Base-by-base conservation (phyloP, 2,797 vertebrate species). In the Poecilia velifera region DNA sequence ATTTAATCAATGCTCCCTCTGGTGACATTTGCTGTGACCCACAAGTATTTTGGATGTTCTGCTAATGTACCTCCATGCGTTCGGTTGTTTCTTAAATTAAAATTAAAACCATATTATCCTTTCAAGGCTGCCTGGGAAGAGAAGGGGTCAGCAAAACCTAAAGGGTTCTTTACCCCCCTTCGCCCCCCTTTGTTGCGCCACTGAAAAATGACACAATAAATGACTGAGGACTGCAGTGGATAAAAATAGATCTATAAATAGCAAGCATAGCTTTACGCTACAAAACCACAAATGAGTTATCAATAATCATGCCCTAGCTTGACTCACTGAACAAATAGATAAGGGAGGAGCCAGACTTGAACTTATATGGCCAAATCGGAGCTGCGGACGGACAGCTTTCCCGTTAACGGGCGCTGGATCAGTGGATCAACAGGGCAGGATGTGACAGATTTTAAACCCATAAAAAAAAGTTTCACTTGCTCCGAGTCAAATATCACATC, bases 401-500 rank as follows among this genome's bases (percentile, higher is more conserved):
- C 36, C 47, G 18, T 31, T 51, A 46, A 31, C 22, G 31, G 74
- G n/a, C 64, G 6, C 49, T 28, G 46, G 84, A 82, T 51, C 85
- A 81, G 49, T 31, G 46, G 82, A 82, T 59, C 85, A 84, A 80
- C 90, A 86, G 86, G 87, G 90, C 93, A 94, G 95, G 95, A 95
- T 94, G 88, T 93, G 90, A 90, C 87, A 91, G 80, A 82, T 64
- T 83, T 91, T 87, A 85, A 73, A 89, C 43, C 36, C 73, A 34
- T 79, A 79, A 57, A 28, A 28, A 77, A 87, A 92, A 93, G 73
- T 94, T 94, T 84, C 86, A 75, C 59, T 36, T 87, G 75, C 80
- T 81, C 80, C 76, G 43, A 81, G 39, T 80, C 39, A 80, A 85
- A 82, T 47, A 84, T 72, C 73, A 3, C 70, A 57, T 74, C 76